Evolutionary conservation across 2,888 invertebrate species (phyloP).

Genomic region (Nomada ferruginata): DNA sequence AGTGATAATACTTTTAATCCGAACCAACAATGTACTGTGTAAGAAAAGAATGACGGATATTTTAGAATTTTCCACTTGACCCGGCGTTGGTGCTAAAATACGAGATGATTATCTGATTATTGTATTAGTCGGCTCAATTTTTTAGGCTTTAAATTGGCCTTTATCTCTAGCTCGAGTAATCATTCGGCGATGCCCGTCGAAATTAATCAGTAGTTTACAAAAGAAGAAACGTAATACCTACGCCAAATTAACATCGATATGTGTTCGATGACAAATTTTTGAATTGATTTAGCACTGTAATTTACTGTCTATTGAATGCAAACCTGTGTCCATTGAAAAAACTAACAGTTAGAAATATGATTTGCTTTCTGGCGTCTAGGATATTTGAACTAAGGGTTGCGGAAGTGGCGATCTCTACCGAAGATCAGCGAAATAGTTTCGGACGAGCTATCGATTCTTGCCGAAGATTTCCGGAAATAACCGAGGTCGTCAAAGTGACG

Average conservation of each 20-base stretch:
- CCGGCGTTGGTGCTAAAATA: neutral
- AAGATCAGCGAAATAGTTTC: conserved; percentile 63
- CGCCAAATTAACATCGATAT: neutral
- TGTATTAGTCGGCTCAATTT: conserved; percentile 13
- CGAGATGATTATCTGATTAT: conserved; percentile 5
- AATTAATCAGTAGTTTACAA: neutral
- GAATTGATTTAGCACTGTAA: neutral
- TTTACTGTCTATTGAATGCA: neutral
- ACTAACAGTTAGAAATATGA: no score
- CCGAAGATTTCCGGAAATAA: conserved; percentile 75
- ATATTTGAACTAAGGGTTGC: conserved; percentile 56
- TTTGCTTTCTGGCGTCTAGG: neutral
- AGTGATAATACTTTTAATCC: conserved; percentile 5
- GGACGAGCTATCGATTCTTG: conserved; percentile 78
- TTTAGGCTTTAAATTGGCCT: conserved; percentile 13
- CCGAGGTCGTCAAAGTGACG: conserved; percentile 74
- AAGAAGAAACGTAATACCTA: neutral
- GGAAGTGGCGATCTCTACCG: conserved; percentile 56
- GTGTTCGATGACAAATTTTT: neutral
- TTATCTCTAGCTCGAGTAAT: neutral
- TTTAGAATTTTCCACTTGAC: conserved; percentile 1
- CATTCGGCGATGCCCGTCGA: neutral
- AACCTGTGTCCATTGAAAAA: no score
- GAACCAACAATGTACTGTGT: neutral
- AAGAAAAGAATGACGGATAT: neutral